These are phyloP conservation scores for Coptodon rendalli DNA, from an alignment of 2,113 vertebrate species.

Conservation along the genomic window DNA sequence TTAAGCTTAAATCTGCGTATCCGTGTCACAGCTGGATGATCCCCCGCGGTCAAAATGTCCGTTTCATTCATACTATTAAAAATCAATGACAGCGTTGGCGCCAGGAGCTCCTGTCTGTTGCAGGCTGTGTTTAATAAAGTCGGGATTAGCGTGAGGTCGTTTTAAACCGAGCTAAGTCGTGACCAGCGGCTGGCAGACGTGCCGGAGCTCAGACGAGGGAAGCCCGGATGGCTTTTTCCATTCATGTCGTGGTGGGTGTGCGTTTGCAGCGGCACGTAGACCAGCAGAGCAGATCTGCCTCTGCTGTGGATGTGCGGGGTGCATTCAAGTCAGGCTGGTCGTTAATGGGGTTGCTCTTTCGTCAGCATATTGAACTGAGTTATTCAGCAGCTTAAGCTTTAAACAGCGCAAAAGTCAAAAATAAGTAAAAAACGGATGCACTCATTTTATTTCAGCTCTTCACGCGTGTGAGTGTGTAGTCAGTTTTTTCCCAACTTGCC, in stretches of 20 bases:
- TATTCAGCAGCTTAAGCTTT: neutral
- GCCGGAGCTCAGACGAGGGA: neutral
- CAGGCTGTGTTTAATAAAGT: neutral
- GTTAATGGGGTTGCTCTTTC: neutral
- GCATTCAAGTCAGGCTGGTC: constrained; percentile 22
- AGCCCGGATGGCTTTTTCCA: neutral
- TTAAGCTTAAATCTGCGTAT: neutral
- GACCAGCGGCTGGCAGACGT: neutral
- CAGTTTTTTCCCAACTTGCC: neutral
- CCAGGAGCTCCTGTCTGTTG: neutral
- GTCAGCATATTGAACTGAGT: neutral
- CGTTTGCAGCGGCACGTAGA: constrained; percentile 58
- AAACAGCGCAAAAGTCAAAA: neutral
- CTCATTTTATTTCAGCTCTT: neutral
- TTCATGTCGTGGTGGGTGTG: constrained; percentile 31
- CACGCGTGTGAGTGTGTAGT: fast-evolving
- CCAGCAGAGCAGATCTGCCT: neutral
- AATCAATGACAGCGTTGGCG: neutral
- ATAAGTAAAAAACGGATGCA: neutral
- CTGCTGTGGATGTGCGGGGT: neutral
- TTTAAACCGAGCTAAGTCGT: neutral
- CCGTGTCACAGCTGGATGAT: neutral
- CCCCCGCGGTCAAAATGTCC: neutral
- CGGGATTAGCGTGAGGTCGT: neutral
- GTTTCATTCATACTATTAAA: neutral